Base-by-base conservation (phyloP, 2,113 vertebrate species). In the Gracilinanus agilis region DNA sequence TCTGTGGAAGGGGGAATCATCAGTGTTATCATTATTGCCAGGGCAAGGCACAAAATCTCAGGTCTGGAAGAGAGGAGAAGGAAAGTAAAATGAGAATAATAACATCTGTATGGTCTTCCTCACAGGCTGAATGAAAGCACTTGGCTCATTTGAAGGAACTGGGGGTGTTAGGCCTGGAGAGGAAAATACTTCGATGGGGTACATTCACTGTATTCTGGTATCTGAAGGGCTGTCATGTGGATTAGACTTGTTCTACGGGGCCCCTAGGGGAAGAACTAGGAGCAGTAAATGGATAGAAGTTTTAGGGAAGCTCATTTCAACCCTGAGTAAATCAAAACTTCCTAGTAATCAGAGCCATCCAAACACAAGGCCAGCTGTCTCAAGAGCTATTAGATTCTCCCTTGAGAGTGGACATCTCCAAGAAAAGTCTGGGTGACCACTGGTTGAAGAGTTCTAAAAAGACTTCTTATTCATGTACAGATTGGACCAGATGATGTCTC, bases 31-130 rank as follows among this genome's bases (percentile, higher is more conserved):
- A 1, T 54, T 61, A 12, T 53, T 49, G n/a, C 13, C 34, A n/a
- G 67, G 55, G 40, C 53, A 21, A 93, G 94, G 92, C 44, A 29
- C 54, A 94, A 49, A 0, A 0, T 93, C 92, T 97, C 95, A 94
- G 0, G 0, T 95, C 89, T 53, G 55, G 94, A 90, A 97, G 93
- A 67, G 94, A 96, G 95, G 95, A 90, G 9, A 83, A 95, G 67
- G 93, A 96, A 53, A n/a, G 54, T 56, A 49, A 53, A 95, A 97
- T 97, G 96, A 96, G 67, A 40, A 40, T 40, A n/a, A n/a, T 75
- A 83, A 83, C 67, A 23, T n/a, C n/a, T 83, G 67, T 83, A 40
- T 83, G n/a, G 67, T 40, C 67, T 83, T 83, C 67, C n/a, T 83
- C 16, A 83, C n/a, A 21, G 67, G 67, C 34, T 83, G n/a, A 40